Conservation (phyloP, 2,797 vertebrate species). For the Danionella dracula region DNA sequence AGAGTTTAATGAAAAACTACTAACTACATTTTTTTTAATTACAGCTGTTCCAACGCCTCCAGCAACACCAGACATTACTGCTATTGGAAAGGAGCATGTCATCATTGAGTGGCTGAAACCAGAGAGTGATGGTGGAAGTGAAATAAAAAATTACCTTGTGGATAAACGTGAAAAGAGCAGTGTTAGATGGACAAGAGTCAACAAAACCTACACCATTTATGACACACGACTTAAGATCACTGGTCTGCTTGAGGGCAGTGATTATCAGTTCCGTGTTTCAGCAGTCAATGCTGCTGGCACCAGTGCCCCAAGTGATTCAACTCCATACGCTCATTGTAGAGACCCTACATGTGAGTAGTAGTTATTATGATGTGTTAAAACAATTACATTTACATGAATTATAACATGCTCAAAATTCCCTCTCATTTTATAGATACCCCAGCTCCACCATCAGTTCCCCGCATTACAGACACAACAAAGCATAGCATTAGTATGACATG, state of each 20-base stretch:
- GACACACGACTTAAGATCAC: slow-evolving; percentile 95
- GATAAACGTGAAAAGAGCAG: slow-evolving; percentile 96
- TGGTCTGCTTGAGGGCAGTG: slow-evolving; percentile 85
- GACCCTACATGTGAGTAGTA: slow-evolving; percentile 90
- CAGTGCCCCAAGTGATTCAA: slow-evolving; percentile 90
- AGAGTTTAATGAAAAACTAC: no score
- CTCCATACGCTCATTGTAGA: slow-evolving; percentile 86
- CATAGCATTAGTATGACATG: slow-evolving; percentile 92
- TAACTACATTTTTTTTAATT: slow-evolving; percentile 5
- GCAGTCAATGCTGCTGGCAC: slow-evolving; percentile 91
- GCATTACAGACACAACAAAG: slow-evolving; percentile 90
- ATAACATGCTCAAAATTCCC: neutral
- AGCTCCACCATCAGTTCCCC: slow-evolving; percentile 86
- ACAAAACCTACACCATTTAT: slow-evolving; percentile 89
- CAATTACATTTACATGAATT: neutral
- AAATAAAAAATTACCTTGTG: slow-evolving; percentile 91
- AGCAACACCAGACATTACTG: slow-evolving; percentile 79
- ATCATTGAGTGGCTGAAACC: slow-evolving; percentile 96
- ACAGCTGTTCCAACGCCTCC: slow-evolving; percentile 84
- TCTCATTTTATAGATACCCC: slow-evolving; percentile 79
- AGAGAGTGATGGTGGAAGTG: slow-evolving; percentile 91
- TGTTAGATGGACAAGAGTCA: slow-evolving; percentile 93
- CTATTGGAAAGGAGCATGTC: slow-evolving; percentile 85
- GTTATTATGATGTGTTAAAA: neutral
- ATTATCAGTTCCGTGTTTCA: slow-evolving; percentile 95